Conservation (phyloP, 2,797 vertebrate genomes). For the Onychomys leucogaster region DNA sequence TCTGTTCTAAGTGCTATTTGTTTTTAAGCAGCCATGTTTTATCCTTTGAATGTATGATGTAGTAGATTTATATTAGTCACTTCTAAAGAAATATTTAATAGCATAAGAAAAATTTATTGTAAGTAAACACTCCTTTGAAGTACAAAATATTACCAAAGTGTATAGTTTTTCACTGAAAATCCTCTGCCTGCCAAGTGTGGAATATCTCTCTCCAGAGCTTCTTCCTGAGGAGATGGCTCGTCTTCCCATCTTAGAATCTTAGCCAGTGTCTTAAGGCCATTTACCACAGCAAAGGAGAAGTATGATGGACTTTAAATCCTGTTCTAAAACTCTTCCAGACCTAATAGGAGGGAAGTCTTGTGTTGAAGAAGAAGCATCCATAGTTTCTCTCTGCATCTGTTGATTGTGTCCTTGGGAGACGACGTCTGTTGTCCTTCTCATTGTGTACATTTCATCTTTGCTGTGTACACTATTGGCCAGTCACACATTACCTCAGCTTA, state of each 20-base stretch:
- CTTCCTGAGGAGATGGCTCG: background rate
- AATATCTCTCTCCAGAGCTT: background rate
- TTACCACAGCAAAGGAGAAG: slow-evolving; percentile 46
- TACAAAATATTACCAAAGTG: slow-evolving; percentile 7
- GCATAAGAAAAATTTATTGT: slow-evolving; percentile 18
- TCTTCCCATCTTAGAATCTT: slow-evolving; percentile 32
- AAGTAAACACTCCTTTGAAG: slow-evolving; percentile 13
- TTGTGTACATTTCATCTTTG: background rate
- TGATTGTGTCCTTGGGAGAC: background rate
- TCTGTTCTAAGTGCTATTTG: background rate
- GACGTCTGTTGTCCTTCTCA: background rate
- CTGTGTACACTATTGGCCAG: background rate
- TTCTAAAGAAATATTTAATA: slow-evolving; percentile 12
- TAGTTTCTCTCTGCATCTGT: background rate
- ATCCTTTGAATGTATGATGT: background rate
- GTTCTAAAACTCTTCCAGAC: background rate
- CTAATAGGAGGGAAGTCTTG: background rate
- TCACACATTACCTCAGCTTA: background rate
- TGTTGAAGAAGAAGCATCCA: background rate
- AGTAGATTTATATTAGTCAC: background rate
- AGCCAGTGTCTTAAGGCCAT: background rate
- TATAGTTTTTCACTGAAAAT: slow-evolving; percentile 20
- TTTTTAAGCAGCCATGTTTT: background rate
- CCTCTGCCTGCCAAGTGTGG: background rate
- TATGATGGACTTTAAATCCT: background rate